Conservation (phyloP, 2,888 invertebrate genomes). For the Hoplodrina ambigua region DNA sequence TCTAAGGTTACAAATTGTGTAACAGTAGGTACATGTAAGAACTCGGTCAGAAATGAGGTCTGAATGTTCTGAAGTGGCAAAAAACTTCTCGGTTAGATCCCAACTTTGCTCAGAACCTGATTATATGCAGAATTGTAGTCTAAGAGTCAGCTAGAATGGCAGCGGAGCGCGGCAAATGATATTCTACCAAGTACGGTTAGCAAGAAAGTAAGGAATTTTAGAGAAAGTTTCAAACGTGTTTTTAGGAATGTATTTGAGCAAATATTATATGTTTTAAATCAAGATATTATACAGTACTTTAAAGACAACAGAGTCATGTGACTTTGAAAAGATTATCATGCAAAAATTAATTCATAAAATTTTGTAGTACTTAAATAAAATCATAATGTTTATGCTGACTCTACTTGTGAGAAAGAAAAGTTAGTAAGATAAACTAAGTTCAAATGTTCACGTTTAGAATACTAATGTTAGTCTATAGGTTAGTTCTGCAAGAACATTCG, state of each 20-base stretch:
- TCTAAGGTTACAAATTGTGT: slow-evolving; percentile 27
- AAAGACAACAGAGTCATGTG: background rate
- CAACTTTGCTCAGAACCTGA: slow-evolving; percentile 42
- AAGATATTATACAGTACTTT: background rate
- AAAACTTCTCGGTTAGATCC: slow-evolving; percentile 21
- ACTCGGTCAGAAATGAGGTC: slow-evolving; percentile 27
- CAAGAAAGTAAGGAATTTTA: background rate
- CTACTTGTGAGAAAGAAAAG: slow-evolving; percentile 36
- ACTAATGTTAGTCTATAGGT: slow-evolving; percentile 46
- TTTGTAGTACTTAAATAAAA: too few species aligned
- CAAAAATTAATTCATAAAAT: background rate
- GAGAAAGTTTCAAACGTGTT: background rate
- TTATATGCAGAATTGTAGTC: slow-evolving; percentile 42
- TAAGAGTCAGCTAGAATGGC: slow-evolving; percentile 7
- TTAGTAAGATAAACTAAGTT: slow-evolving; percentile 46
- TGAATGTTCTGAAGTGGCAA: slow-evolving; percentile 13
- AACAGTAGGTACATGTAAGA: slow-evolving; percentile 23
- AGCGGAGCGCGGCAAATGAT: slow-evolving; percentile 37
- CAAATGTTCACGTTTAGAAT: slow-evolving; percentile 39
- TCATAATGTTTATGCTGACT: slow-evolving; percentile 13
- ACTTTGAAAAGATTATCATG: background rate
- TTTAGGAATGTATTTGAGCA: too few species aligned
- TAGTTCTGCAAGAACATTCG: slow-evolving; percentile 37
- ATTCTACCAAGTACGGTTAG: slow-evolving; percentile 36
- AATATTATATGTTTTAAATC: background rate